Conservation (phyloP, 2,888 invertebrate genomes). For the Dimorphilus gyrociliatus region DNA sequence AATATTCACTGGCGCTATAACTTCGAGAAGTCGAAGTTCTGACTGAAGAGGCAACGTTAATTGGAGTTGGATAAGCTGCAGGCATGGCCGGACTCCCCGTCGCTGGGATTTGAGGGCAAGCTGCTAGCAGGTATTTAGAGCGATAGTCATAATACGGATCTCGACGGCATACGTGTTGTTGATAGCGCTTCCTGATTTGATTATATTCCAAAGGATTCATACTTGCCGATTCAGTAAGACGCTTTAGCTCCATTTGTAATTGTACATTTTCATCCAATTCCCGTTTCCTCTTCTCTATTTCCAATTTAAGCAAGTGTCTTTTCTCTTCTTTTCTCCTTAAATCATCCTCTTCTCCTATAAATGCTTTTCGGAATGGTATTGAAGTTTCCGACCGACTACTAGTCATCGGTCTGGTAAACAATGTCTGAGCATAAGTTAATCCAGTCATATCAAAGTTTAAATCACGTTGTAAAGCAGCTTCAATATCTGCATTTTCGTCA, state of each 20-base stretch:
- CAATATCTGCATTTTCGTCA: constrained; percentile 40
- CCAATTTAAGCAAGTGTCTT: constrained; percentile 45
- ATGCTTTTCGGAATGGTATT: constrained; percentile 5
- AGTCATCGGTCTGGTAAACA: constrained; percentile 3
- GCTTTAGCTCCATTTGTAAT: constrained; percentile 41
- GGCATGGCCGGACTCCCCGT: too few relatives aligned
- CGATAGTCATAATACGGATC: too few relatives aligned
- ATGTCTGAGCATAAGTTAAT: neutral
- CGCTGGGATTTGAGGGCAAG: neutral
- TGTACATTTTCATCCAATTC: constrained; percentile 46
- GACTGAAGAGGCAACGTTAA: neutral
- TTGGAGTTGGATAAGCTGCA: neutral
- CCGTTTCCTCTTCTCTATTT: constrained; percentile 46
- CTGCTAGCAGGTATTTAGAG: constrained; percentile 4
- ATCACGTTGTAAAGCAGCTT: constrained; percentile 35
- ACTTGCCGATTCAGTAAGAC: constrained; percentile 17
- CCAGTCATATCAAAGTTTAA: too few relatives aligned
- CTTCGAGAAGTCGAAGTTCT: neutral
- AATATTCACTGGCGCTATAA: constrained; percentile 31
- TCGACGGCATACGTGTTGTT: constrained; percentile 6
- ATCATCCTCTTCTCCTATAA: constrained; percentile 39
- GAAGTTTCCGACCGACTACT: neutral
- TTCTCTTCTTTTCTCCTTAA: constrained; percentile 44
- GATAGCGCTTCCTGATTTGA: constrained; percentile 7
- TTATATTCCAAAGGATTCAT: constrained; percentile 8